Evolutionary conservation across 2,888 invertebrate genomes (phyloP), one percentile per base, ranked within the genome.

Genomic region (Diloba caeruleocephala): DNA sequence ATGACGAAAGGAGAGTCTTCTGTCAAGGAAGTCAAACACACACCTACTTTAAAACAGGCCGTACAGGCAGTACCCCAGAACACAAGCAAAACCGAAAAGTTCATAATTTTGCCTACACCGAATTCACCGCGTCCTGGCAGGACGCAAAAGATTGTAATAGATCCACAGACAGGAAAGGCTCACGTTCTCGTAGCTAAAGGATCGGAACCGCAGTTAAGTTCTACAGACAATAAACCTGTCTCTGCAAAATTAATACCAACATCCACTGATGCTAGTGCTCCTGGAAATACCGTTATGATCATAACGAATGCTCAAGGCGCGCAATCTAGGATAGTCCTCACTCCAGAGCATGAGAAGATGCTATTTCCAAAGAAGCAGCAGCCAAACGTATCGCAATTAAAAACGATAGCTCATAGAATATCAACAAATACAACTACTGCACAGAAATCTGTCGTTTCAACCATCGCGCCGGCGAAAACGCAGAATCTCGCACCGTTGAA

Each of bases 231-330:
- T 69, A 87, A 90, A 76, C 79, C 89, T 39, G 82, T 93, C 61
- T 86, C 89, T 29, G 92, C 92, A 1, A 92, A 91, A 69, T 74
- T 93, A 26, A 78, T 90, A 58, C 82, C 88, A 1, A 78, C 89
- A 2, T 79, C 85, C 7, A 72, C 86, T 1, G 90, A 90, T 17
- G 66, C 84, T 7, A 82, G 68, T 45, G 78, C 89, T 0, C 78
- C 90, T n/a, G 90, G 90, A 6, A 90, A 94, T 69, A 95, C 95
- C 45, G 94, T 95, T 17, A 95, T 95, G 95, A 94, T 95, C 29
- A 94, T 95, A 39, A 95, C 95, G 0, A 94, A 95, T 71, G 94
- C 95, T 44, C 94, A 95, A 74, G 95, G 95, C 10, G 90, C 94
- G 17, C 95, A 95, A 65, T 95, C 95, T 12, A 88, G 94, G 62